These are phyloP conservation scores for Dryadula phaetusa DNA, from an alignment of 2,888 invertebrate species.

Conservation along the genomic window DNA sequence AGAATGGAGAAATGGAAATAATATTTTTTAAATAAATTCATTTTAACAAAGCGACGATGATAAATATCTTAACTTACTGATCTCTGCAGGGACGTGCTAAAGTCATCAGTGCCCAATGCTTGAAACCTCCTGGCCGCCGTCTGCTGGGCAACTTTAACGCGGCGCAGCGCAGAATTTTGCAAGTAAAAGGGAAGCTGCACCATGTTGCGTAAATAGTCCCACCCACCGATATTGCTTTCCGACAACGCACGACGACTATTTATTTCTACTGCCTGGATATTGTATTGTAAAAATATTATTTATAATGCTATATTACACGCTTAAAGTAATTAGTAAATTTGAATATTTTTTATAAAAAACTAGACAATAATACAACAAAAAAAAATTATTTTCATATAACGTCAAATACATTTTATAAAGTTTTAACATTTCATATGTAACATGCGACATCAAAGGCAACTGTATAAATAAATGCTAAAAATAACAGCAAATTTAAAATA, in stretches of 20 bases:
- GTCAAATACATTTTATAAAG: background rate
- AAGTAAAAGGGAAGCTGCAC: conserved; percentile 99
- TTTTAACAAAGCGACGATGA: background rate
- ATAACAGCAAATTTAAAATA: conserved; percentile 31
- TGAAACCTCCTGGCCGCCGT: conserved; percentile 85
- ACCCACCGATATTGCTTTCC: conserved; percentile 97
- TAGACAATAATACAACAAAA: conserved; percentile 1
- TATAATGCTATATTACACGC: conserved; percentile 8
- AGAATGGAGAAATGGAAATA: no score
- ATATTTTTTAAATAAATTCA: no score
- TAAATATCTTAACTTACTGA: conserved; percentile 63
- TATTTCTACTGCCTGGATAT: conserved; percentile 91
- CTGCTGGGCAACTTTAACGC: conserved; percentile 94
- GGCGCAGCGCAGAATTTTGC: conserved; percentile 97
- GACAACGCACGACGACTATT: conserved; percentile 94
- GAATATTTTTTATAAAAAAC: conserved; percentile 1
- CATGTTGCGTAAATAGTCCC: conserved; percentile 97
- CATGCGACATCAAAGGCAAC: conserved; percentile 48
- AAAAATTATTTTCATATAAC: background rate
- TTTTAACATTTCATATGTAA: conserved; percentile 15
- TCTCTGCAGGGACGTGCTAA: conserved; percentile 78
- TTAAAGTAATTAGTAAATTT: background rate
- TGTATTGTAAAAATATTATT: background rate
- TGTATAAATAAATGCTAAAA: conserved; percentile 31
- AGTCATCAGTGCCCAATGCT: conserved; percentile 82